phyloP scores from a whole-genome alignment of 2,113 vertebrate genomes.

The Pelobates fuscus region DNA sequence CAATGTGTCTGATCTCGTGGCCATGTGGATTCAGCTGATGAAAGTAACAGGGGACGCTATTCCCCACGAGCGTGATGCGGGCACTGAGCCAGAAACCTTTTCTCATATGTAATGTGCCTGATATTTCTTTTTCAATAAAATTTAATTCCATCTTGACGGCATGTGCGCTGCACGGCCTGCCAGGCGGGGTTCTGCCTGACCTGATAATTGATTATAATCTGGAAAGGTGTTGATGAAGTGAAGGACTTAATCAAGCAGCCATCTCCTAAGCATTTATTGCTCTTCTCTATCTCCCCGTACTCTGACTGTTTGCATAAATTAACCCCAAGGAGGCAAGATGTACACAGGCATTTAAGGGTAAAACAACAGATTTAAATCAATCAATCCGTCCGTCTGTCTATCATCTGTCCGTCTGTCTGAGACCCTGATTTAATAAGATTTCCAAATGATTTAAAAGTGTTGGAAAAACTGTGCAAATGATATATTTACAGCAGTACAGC shows the following conservation, averaged over 20 bases:
- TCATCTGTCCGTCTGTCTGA: too few species aligned
- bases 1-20: too few species aligned
- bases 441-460: too few species aligned
- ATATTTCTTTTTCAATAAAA: slow-evolving; percentile 52
- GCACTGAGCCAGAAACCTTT: slow-evolving; percentile 9
- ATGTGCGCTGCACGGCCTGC: slow-evolving; percentile 34
- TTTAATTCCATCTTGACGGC: slow-evolving; percentile 60
- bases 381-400: too few species aligned
- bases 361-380: too few species aligned
- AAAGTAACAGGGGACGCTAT: background rate
- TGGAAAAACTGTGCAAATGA: too few species aligned
- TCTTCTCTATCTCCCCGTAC: slow-evolving; percentile 38
- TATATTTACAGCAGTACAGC: too few species aligned
- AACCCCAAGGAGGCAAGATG: too few species aligned
- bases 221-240: slow-evolving; percentile 41
- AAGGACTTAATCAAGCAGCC: slow-evolving; percentile 62
- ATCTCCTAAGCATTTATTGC: slow-evolving; percentile 64
- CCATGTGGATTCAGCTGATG: too few species aligned
- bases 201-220: slow-evolving; percentile 52
- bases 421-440: too few species aligned
- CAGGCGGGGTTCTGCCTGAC: slow-evolving; percentile 63
- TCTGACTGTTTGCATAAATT: background rate
- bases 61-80: slow-evolving; percentile 7
- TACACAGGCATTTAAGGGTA: too few species aligned
- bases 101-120: slow-evolving; percentile 1